A percentile compares a stretch with the other conserved stretches of the same genome.
Evolutionary conservation across 2,888 invertebrate species (phyloP).

Genomic region (Brachypalpus laphriformis): DNA sequence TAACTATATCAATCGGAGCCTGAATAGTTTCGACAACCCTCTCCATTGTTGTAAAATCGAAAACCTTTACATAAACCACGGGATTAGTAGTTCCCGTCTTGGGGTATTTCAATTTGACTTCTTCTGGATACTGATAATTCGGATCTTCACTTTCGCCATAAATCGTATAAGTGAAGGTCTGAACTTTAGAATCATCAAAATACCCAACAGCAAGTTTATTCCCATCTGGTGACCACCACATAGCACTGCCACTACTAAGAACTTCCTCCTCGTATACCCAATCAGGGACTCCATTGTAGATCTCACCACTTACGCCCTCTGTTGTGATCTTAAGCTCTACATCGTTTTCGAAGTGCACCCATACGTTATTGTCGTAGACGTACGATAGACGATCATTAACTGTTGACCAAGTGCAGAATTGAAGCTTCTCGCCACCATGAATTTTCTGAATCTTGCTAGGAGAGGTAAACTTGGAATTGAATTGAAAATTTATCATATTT

Average conservation of each 20-base stretch:
- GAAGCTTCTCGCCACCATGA: conserved; percentile 84
- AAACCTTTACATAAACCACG: conserved; percentile 86
- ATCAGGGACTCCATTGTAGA: conserved; percentile 93
- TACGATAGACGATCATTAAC: conserved; percentile 84
- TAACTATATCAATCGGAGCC: conserved; percentile 84
- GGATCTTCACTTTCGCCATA: conserved; percentile 86
- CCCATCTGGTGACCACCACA: conserved; percentile 91
- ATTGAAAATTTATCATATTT: neutral
- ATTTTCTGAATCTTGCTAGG: conserved; percentile 29
- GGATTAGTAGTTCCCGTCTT: conserved; percentile 92
- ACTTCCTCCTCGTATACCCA: conserved; percentile 98
- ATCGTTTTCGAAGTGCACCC: conserved; percentile 79
- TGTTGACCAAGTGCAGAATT: conserved; percentile 86
- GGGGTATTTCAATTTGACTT: conserved; percentile 89
- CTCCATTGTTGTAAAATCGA: conserved; percentile 83
- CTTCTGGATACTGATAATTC: conserved; percentile 87
- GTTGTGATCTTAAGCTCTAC: conserved; percentile 84
- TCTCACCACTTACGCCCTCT: conserved; percentile 86
- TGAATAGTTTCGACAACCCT: conserved; percentile 81
- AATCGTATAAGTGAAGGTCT: conserved; percentile 86
- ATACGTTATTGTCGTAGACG: conserved; percentile 88
- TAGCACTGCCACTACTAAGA: conserved; percentile 87
- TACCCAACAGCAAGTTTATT: conserved; percentile 87
- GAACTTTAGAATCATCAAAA: conserved; percentile 89
- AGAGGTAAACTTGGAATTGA: neutral